Percentiles rank a stretch among this genome's conserved stretches.
Conservation (phyloP, 2,797 vertebrate species). For the Scomberomorus guttatus region DNA sequence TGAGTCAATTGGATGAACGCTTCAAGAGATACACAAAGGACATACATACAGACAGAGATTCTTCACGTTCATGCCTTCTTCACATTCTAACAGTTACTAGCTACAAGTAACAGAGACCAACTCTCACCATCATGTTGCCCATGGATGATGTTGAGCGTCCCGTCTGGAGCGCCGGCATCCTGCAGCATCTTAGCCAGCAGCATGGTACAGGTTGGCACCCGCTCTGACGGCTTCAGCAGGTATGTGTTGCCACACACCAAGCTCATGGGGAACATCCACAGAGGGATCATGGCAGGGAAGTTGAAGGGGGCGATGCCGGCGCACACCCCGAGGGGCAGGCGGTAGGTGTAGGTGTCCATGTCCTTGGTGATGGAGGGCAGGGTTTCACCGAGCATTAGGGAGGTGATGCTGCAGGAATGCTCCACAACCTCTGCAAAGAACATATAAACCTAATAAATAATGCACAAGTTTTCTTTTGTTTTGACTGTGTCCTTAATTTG, state of each 20-base stretch:
- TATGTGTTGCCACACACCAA: slow-evolving; percentile 97
- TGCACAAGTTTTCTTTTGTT: too few relatives aligned
- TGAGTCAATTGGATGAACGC: too few relatives aligned
- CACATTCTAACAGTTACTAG: neutral
- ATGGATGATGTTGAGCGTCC: slow-evolving; percentile 95
- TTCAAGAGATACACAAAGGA: too few relatives aligned
- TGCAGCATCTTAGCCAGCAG: slow-evolving; percentile 94
- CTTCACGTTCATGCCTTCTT: too few relatives aligned
- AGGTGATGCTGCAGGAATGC: slow-evolving; percentile 95
- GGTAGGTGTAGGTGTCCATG: slow-evolving; percentile 96
- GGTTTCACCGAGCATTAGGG: slow-evolving; percentile 95
- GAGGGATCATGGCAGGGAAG: slow-evolving; percentile 98
- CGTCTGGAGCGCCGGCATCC: slow-evolving; percentile 95
- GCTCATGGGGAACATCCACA: slow-evolving; percentile 98
- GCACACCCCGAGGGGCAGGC: slow-evolving; percentile 93
- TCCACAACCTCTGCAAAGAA: slow-evolving; percentile 94
- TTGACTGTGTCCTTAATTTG: neutral
- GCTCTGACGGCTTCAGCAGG: slow-evolving; percentile 95
- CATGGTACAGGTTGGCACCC: slow-evolving; percentile 94
- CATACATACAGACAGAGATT: too few relatives aligned
- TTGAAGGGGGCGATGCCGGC: slow-evolving; percentile 97
- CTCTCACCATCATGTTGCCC: slow-evolving; percentile 92
- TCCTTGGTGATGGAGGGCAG: slow-evolving; percentile 96
- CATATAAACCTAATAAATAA: neutral
- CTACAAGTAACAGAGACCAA: neutral